These are phyloP conservation scores for Ophonus ardosiacus DNA, from an alignment of 2,888 invertebrate species.

Conservation along the genomic window DNA sequence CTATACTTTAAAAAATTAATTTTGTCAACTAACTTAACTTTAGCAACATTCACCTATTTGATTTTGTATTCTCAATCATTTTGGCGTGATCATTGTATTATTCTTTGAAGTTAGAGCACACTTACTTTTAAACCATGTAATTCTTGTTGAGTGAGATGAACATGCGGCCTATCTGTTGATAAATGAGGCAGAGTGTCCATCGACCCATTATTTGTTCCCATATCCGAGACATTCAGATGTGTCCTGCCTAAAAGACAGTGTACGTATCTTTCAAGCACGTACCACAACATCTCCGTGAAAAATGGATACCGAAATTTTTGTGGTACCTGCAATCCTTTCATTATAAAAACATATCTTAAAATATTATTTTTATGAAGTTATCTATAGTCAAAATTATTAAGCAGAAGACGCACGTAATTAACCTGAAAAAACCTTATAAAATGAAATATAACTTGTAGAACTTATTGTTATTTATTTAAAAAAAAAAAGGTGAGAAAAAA, in stretches of 20 bases:
- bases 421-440: no score
- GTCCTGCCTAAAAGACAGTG: constrained; percentile 90
- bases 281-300: constrained; percentile 99
- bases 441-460: neutral
- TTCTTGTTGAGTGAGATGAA: constrained; percentile 89
- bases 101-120: neutral
- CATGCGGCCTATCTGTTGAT: constrained; percentile 78
- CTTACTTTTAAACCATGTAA: constrained; percentile 86
- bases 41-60: no score
- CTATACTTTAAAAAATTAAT: no score
- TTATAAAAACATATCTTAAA: neutral
- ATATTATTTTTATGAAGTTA: no score
- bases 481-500: no score
- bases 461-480: constrained; percentile 32
- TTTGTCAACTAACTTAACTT: no score
- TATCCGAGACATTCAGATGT: constrained; percentile 79
- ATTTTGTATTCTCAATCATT: no score
- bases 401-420: no score
- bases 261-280: constrained; percentile 95
- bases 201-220: constrained; percentile 65
- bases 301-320: constrained; percentile 98
- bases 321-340: constrained; percentile 84
- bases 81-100: no score
- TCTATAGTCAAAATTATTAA: no score
- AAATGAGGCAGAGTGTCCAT: constrained; percentile 68